Percentiles rank a stretch among this genome's conserved stretches.
Evolutionary conservation across 2,888 invertebrate species (phyloP).

Genomic region (Macrostomum cliftonense): DNA sequence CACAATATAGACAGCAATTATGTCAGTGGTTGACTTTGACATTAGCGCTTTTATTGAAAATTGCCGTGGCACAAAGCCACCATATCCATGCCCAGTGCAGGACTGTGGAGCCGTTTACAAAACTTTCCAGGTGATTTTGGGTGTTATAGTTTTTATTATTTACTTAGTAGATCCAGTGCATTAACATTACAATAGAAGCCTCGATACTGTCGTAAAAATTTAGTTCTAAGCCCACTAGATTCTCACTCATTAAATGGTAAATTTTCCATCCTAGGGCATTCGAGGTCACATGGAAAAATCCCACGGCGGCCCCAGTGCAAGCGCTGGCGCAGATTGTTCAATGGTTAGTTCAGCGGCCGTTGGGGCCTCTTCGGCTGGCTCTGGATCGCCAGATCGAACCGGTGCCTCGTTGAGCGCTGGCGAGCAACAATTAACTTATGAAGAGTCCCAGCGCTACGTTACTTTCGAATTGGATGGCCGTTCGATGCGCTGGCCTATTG

Average conservation of each 20-base stretch:
- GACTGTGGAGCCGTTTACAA: conserved; percentile 69
- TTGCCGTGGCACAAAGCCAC: conserved; percentile 59
- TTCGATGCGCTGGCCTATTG: conserved; percentile 46
- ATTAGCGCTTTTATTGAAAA: conserved; percentile 65
- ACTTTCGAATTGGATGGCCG: conserved; percentile 68
- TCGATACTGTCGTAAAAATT: too few species aligned
- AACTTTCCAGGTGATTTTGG: conserved; percentile 48
- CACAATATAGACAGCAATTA: too few species aligned
- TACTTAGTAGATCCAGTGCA: too few species aligned
- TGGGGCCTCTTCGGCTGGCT: conserved; percentile 26
- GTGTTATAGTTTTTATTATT: too few species aligned
- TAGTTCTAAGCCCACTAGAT: too few species aligned
- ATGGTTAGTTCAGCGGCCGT: conserved; percentile 17
- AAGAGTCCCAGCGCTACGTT: conserved; percentile 63
- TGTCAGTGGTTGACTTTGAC: conserved; percentile 66
- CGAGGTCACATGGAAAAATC: conserved; percentile 2
- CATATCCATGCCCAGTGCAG: conserved; percentile 64
- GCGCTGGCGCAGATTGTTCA: background rate
- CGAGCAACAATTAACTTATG: conserved; percentile 57
- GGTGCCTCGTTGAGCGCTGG: conserved; percentile 18
- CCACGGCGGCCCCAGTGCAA: background rate
- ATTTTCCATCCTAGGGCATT: background rate
- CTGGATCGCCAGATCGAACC: conserved; percentile 34
- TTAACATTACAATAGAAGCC: too few species aligned
- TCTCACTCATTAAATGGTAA: too few species aligned